A percentile compares a stretch with the other conserved stretches of the same genome.
These are phyloP conservation scores for Morphnarchus princeps DNA, from an alignment of 2,113 vertebrate genomes.

Conservation along the genomic window DNA sequence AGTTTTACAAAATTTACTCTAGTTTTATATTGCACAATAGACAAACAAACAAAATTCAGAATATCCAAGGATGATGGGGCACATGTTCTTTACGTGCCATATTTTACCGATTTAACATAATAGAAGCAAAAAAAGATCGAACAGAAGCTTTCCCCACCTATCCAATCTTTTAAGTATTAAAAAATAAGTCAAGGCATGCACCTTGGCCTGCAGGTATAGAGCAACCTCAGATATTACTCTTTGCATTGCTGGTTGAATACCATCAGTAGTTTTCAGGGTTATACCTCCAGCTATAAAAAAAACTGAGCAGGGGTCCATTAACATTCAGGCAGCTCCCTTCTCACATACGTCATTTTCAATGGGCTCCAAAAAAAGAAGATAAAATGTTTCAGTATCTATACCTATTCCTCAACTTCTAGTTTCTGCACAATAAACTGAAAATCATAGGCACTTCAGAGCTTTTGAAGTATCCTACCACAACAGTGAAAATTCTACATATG, in stretches of 20 bases:
- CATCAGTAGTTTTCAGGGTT: neutral
- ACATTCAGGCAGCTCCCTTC: neutral
- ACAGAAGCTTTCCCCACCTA: neutral
- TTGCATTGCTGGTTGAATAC: neutral
- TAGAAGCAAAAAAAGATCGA: neutral
- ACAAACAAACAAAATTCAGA: neutral
- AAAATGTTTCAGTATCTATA: neutral
- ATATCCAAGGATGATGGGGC: neutral
- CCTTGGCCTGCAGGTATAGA: neutral
- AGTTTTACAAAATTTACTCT: neutral
- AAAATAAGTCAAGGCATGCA: neutral
- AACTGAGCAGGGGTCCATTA: neutral
- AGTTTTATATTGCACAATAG: neutral
- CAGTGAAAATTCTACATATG: neutral
- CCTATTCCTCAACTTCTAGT: neutral
- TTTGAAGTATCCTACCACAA: neutral
- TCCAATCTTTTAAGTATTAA: neutral
- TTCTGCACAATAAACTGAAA: conserved; percentile 4
- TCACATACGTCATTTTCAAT: neutral
- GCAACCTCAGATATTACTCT: neutral
- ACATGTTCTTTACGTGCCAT: neutral
- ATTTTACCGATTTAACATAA: neutral
- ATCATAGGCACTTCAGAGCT: neutral
- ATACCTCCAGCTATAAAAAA: neutral
- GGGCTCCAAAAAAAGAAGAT: neutral